Evolutionary conservation across 2,113 vertebrate species (phyloP).

Genomic region (Tyrannus savana): DNA sequence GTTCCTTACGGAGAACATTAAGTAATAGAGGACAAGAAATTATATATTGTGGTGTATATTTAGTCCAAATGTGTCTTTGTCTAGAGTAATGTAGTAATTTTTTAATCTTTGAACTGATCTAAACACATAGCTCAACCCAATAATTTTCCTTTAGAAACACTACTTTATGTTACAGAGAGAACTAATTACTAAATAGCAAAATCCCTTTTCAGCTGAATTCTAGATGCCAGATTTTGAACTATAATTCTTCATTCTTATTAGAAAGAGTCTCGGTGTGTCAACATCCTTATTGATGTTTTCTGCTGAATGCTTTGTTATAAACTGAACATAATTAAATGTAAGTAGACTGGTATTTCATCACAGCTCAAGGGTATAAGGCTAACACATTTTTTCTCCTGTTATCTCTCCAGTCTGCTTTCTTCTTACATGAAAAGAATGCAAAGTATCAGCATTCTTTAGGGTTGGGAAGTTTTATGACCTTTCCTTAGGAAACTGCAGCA

Average conservation of each 20-base stretch:
- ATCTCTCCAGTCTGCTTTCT: slow-evolving; percentile 23
- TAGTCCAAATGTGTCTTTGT: slow-evolving; percentile 1
- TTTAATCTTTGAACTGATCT: slow-evolving; percentile 44
- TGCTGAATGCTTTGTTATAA: slow-evolving; percentile 51
- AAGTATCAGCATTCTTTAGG: slow-evolving; percentile 20
- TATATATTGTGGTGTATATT: not conserved
- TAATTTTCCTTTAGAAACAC: slow-evolving; percentile 10
- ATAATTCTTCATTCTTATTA: slow-evolving; percentile 53
- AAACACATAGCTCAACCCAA: not conserved
- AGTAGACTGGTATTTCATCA: slow-evolving; percentile 58
- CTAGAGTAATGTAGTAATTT: not conserved
- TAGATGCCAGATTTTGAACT: slow-evolving; percentile 13
- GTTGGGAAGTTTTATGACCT: slow-evolving; percentile 35
- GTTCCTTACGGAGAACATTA: slow-evolving; percentile 23
- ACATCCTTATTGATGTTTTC: slow-evolving; percentile 51
- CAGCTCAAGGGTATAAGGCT: slow-evolving; percentile 50
- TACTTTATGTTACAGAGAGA: not conserved
- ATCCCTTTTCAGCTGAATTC: slow-evolving; percentile 20
- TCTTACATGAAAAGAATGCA: slow-evolving; percentile 48
- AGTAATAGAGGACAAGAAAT: not conserved
- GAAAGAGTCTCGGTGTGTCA: slow-evolving; percentile 37
- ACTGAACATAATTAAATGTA: slow-evolving; percentile 63
- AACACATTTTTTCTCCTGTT: slow-evolving; percentile 46
- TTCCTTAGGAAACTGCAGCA: not conserved
- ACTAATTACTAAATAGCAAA: slow-evolving; percentile 29